phyloP scores from a whole-genome alignment of 1,140 invertebrate genomes.

The Papilio helenus region DNA sequence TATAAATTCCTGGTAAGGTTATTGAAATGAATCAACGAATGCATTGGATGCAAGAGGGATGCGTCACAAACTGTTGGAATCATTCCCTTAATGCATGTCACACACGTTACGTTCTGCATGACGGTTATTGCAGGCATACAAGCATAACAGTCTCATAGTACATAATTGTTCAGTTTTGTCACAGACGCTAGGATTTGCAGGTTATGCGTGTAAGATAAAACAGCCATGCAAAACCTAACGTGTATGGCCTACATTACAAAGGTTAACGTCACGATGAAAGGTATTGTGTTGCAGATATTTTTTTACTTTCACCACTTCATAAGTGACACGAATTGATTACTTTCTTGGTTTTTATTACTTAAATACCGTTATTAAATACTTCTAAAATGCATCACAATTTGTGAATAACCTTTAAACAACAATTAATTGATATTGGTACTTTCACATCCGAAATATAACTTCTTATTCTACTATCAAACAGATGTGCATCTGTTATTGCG shows the following conservation, averaged over 20 bases:
- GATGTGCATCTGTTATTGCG: no score
- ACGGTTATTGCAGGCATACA: neutral
- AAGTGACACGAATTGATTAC: slow-evolving; percentile 18
- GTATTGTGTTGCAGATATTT: neutral
- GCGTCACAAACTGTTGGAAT: slow-evolving; percentile 14
- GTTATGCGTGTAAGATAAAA: neutral
- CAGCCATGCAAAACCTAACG: neutral
- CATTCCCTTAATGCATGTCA: neutral
- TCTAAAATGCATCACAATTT: neutral
- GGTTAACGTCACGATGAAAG: neutral
- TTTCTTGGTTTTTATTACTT: neutral
- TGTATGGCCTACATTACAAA: neutral
- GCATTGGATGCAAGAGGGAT: neutral
- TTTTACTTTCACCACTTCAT: neutral
- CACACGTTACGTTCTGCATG: neutral
- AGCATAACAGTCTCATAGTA: neutral
- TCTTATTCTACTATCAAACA: neutral
- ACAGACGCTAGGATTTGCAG: neutral
- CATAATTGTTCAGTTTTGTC: neutral
- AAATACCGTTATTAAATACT: neutral
- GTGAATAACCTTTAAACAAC: neutral
- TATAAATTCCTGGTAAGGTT: neutral
- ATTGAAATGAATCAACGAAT: slow-evolving; percentile 3
- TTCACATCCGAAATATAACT: neutral
- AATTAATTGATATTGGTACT: neutral